Base-by-base conservation (phyloP, 1,140 invertebrate genomes). In the Palaemon carinicauda region DNA sequence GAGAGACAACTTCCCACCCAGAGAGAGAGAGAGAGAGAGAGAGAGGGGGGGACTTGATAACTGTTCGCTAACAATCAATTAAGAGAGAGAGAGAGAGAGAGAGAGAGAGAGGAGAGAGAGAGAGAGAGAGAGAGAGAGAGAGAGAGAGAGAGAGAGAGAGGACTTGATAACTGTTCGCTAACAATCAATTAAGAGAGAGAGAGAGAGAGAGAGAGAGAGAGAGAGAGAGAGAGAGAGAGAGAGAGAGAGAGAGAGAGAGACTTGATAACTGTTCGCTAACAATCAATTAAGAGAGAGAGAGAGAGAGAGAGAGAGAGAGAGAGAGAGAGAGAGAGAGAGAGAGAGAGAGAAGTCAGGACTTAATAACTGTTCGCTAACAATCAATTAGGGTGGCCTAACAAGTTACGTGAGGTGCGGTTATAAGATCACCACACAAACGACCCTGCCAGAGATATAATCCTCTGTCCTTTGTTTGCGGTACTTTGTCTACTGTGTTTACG, bases 201-300 rank as follows among this genome's bases (percentile, higher is more conserved):
- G 31, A 81, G 14, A 41, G 19, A 75, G 12, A 75, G 19, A 74
- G 3, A 74, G 2, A 74, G 71, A 33, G 2, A 74, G 71, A 33
- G 3, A 33, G 12, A 60, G 5, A 60, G 53, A 60, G 53, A 80
- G 79, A 80, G 33, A 82, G 60, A 52, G 21, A 51, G 56, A 84
- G 50, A 84, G 73, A 75, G 31, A 69, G 27, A n/a, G 33, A 33
- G 73, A 56, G 52, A 60, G 74, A 79, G 52, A 77, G 82, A 79
- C 14, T 29, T 60, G 41, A 27, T 4, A 71, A 27, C 41, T 21
- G 21, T 77, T n/a, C n/a, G n/a, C n/a, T n/a, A n/a, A n/a, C n/a
- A n/a, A n/a, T n/a, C n/a, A n/a, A n/a, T n/a, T n/a, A n/a, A n/a
- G n/a, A 12, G 19, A 17, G 21, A 24, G 19, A 15, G 74, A 53